These are phyloP conservation scores for Cylas formicarius DNA, from an alignment of 1,140 invertebrate species.

Conservation along the genomic window DNA sequence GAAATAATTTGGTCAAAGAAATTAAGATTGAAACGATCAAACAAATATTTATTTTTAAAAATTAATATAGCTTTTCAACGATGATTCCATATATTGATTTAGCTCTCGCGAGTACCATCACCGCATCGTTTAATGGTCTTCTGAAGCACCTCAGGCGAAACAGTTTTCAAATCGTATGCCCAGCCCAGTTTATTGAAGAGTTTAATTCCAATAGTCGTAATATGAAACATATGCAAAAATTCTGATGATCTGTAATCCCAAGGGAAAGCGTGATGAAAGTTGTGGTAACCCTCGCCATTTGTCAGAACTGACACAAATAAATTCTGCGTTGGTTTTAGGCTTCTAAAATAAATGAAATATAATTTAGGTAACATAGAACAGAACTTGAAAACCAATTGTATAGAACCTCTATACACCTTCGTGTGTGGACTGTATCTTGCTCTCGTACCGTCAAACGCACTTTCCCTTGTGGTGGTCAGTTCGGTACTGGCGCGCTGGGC, in stretches of 20 bases:
- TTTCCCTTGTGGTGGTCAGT: no score
- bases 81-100: no score
- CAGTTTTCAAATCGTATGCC: constrained; percentile 55
- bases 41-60: no score
- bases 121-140: constrained; percentile 53
- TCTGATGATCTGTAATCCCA: constrained; percentile 66
- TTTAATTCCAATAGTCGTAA: constrained; percentile 46
- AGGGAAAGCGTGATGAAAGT: constrained; percentile 71
- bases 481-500: no score
- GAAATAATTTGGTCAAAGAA: no score
- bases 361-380: no score
- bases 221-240: constrained; percentile 43
- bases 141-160: constrained; percentile 47
- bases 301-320: constrained; percentile 48
- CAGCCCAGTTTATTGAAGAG: constrained; percentile 51
- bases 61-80: no score
- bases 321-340: constrained; percentile 54
- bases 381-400: background rate
- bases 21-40: no score
- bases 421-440: no score
- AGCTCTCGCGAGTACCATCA: constrained; percentile 51
- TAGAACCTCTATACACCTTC: background rate
- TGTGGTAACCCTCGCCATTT: constrained; percentile 61
- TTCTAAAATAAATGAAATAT: no score
- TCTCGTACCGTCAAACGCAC: no score